Evolutionary conservation across 1,140 invertebrate genomes (phyloP).

Genomic region (Brachionus paranguensis): DNA sequence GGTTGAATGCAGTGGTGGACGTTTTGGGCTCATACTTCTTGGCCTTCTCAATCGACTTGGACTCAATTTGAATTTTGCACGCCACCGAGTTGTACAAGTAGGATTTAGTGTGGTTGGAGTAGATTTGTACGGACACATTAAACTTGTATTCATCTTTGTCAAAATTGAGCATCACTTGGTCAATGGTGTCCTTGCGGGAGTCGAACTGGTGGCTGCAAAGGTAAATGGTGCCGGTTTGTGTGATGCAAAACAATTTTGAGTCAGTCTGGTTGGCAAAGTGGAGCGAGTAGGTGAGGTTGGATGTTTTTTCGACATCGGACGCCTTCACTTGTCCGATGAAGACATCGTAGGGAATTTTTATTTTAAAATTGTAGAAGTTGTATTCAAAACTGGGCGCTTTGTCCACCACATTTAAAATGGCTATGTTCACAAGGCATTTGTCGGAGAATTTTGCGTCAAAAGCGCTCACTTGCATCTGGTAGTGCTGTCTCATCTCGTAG

Average conservation of each 20-base stretch:
- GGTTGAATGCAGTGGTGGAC: background rate
- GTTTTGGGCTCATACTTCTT: background rate
- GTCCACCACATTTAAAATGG: background rate
- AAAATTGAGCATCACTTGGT: background rate
- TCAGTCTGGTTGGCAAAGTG: background rate
- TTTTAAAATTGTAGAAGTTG: constrained; percentile 29
- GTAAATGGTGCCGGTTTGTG: constrained; percentile 16
- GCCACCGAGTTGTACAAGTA: background rate
- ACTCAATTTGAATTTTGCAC: constrained; percentile 32
- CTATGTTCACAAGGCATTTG: background rate
- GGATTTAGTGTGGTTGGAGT: background rate
- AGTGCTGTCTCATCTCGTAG: background rate
- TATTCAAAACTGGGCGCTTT: constrained; percentile 28
- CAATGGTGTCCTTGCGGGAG: background rate
- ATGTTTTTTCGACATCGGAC: background rate
- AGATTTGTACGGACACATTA: constrained; percentile 4
- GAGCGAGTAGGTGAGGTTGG: background rate
- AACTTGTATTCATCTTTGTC: constrained; percentile 16
- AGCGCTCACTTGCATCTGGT: background rate
- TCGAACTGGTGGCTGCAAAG: background rate
- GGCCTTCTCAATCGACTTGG: background rate
- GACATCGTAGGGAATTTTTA: constrained; percentile 27
- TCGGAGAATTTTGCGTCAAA: background rate
- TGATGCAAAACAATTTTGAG: constrained; percentile 11
- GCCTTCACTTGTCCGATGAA: constrained; percentile 26